Conservation (phyloP, 2,888 invertebrate species). For the Tupiocoris notatus region DNA sequence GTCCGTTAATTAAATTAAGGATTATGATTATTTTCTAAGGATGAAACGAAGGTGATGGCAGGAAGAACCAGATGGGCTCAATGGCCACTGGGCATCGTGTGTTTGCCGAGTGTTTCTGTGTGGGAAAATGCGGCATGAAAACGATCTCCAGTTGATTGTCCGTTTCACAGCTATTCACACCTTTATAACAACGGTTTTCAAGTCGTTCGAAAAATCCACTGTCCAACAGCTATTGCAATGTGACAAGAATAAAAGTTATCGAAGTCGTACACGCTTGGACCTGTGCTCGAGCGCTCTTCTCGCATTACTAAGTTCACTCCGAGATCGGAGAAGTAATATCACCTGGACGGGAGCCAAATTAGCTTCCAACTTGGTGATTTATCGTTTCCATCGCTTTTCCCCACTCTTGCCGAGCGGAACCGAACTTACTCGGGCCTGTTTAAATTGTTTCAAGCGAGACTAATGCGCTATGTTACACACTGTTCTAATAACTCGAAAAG, state of each 20-base stretch:
- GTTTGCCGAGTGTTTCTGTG: too few species aligned
- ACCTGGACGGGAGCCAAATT: slow-evolving; percentile 19
- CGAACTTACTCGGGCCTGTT: not conserved
- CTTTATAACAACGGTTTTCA: too few species aligned
- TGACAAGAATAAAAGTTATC: too few species aligned
- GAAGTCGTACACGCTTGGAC: too few species aligned
- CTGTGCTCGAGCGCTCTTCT: not conserved
- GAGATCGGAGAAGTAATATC: slow-evolving; percentile 1
- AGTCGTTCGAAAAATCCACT: too few species aligned
- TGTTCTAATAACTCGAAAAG: too few species aligned
- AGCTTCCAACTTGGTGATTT: slow-evolving; percentile 24
- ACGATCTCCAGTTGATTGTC: too few species aligned
- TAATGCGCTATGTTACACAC: too few species aligned
- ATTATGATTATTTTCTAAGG: not conserved
- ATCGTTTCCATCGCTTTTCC: not conserved
- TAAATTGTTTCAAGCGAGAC: not conserved
- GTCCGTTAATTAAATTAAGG: slow-evolving; percentile 7
- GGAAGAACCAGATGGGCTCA: not conserved
- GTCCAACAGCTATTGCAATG: too few species aligned
- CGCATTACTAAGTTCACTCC: not conserved
- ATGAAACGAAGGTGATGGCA: not conserved
- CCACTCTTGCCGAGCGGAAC: not conserved
- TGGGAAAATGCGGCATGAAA: too few species aligned
- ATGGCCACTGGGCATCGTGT: too few species aligned
- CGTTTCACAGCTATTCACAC: too few species aligned